These are phyloP conservation scores for Apamea epomidion DNA, from an alignment of 2,888 invertebrate genomes.

Conservation along the genomic window DNA sequence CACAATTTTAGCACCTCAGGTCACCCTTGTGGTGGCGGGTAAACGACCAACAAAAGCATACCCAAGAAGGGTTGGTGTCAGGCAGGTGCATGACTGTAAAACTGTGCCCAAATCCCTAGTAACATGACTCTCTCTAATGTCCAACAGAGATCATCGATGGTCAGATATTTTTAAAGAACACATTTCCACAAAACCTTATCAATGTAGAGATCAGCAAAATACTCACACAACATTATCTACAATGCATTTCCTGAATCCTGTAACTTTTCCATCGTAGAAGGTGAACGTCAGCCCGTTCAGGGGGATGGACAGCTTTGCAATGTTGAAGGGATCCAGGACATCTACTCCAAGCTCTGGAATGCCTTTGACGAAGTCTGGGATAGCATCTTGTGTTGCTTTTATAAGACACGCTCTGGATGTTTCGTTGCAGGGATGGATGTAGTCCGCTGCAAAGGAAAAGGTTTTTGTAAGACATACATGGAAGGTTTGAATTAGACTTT, in stretches of 20 bases:
- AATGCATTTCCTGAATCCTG: constrained; percentile 83
- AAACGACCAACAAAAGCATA: no score
- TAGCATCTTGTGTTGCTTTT: constrained; percentile 81
- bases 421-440: constrained; percentile 82
- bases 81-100: no score
- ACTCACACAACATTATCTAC: constrained; percentile 86
- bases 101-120: no score
- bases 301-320: constrained; percentile 83
- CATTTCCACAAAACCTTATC: no score
- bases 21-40: no score
- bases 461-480: not conserved
- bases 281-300: constrained; percentile 83
- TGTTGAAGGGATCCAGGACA: constrained; percentile 82
- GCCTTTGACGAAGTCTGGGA: constrained; percentile 85
- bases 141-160: no score
- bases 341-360: constrained; percentile 78
- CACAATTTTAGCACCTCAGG: no score
- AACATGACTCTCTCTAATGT: not conserved
- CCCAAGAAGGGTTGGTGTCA: no score
- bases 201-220: not conserved
- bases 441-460: constrained; percentile 78
- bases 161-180: not conserved
- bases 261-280: constrained; percentile 83
- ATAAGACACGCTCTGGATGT: constrained; percentile 80
- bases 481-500: no score